phyloP scores from a whole-genome alignment of 2,113 vertebrate genomes.

The Hemibagrus wyckioides region DNA sequence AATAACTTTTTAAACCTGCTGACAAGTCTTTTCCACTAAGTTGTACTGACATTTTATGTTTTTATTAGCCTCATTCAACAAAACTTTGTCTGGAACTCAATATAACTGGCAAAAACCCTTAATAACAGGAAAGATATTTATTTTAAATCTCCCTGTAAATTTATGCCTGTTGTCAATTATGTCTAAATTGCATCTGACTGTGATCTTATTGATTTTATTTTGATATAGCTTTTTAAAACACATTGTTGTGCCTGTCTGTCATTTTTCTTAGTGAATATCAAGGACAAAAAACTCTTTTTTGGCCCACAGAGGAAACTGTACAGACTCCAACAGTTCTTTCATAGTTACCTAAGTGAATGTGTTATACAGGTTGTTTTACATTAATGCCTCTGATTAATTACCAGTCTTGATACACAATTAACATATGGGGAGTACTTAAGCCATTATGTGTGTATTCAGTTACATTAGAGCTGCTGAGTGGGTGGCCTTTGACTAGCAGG shows the following conservation, averaged over 20 bases:
- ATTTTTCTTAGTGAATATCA: background rate
- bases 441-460: slow-evolving; percentile 43
- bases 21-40: background rate
- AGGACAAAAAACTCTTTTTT: background rate
- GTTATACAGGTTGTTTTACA: slow-evolving; percentile 27
- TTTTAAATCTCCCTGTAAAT: background rate
- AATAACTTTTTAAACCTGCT: background rate
- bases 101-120: background rate
- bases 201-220: background rate
- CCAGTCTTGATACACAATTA: slow-evolving; percentile 53
- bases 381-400: slow-evolving; percentile 31
- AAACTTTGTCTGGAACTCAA: background rate
- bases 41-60: background rate
- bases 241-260: background rate
- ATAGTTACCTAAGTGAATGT: slow-evolving; percentile 13
- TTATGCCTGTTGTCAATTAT: background rate
- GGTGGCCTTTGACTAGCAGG: slow-evolving; percentile 29
- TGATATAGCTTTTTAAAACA: background rate
- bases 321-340: background rate
- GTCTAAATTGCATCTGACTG: background rate
- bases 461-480: slow-evolving; percentile 42
- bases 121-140: background rate
- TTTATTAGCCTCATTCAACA: background rate
- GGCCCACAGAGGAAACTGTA: background rate
- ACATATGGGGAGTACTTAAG: slow-evolving; percentile 35